phyloP scores from a whole-genome alignment of 2,113 vertebrate genomes.

The Plotosus lineatus region DNA sequence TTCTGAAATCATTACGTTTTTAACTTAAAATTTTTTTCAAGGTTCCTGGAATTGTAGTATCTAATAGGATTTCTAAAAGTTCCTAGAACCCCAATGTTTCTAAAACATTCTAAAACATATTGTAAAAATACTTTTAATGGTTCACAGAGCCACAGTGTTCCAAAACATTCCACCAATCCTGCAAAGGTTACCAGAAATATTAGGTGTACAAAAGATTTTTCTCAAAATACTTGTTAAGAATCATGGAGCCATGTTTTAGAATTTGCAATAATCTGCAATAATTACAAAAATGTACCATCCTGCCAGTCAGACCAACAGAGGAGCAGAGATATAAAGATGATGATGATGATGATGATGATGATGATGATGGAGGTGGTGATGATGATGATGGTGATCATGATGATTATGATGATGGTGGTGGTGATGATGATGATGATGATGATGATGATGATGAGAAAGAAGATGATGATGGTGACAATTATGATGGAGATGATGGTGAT shows the following conservation, averaged over 20 bases:
- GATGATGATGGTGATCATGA: neutral
- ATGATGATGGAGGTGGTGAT: neutral
- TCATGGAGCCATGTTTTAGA: too few species aligned
- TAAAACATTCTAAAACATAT: neutral
- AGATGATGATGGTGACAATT: neutral
- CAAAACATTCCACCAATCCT: too few species aligned
- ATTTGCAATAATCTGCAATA: slow-evolving; percentile 24
- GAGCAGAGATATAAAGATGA: neutral
- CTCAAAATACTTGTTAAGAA: too few species aligned
- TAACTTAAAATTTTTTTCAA: neutral
- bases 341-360: neutral
- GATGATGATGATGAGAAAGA: too few species aligned
- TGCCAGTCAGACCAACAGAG: slow-evolving; percentile 31
- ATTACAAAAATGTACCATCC: neutral
- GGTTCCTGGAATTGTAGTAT: too few species aligned
- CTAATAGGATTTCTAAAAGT: too few species aligned
- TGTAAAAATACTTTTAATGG: neutral
- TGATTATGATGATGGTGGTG: too few species aligned
- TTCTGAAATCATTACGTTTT: neutral
- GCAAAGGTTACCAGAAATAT: too few species aligned
- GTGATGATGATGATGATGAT: too few species aligned
- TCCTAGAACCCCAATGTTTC: neutral
- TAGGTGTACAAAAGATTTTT: too few species aligned
- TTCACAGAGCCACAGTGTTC: neutral
- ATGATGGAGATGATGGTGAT: slow-evolving; percentile 1